A percentile compares a stretch with the other conserved stretches of the same genome.
Evolutionary conservation across 2,113 vertebrate genomes (phyloP).

Genomic region (Verasper variegatus): DNA sequence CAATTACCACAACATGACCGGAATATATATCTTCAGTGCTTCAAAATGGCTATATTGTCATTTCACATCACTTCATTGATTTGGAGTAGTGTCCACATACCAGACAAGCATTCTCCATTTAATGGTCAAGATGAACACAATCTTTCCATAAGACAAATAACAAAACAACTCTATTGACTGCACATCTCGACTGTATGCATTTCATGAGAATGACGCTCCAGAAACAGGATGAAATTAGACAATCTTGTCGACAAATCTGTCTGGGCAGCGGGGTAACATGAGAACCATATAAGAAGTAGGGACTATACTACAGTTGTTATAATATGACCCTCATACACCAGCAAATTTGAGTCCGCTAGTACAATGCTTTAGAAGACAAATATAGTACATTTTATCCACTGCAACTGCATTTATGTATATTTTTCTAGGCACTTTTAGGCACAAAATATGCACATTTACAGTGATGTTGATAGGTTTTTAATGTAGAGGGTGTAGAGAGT

Average conservation of each 20-base stretch:
- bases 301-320: background rate
- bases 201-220: conserved; percentile 30
- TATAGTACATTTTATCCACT: background rate
- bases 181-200: conserved; percentile 33
- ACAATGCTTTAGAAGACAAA: background rate
- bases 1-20: background rate
- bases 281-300: conserved; percentile 4
- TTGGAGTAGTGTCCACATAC: background rate
- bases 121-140: background rate
- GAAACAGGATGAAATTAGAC: conserved; percentile 55
- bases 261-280: conserved; percentile 28
- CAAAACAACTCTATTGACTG: conserved; percentile 27
- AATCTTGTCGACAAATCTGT: conserved; percentile 45
- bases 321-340: background rate
- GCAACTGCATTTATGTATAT: too few species aligned
- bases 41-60: background rate
- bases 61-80: background rate
- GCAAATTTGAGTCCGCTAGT: background rate
- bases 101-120: background rate
- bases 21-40: background rate
- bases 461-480: too few species aligned
- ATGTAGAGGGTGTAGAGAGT: too few species aligned
- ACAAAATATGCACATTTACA: too few species aligned
- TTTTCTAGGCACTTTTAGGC: too few species aligned
- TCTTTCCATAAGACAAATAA: background rate